Evolutionary conservation across 2,888 invertebrate species (phyloP).

Genomic region (Spisula solida): DNA sequence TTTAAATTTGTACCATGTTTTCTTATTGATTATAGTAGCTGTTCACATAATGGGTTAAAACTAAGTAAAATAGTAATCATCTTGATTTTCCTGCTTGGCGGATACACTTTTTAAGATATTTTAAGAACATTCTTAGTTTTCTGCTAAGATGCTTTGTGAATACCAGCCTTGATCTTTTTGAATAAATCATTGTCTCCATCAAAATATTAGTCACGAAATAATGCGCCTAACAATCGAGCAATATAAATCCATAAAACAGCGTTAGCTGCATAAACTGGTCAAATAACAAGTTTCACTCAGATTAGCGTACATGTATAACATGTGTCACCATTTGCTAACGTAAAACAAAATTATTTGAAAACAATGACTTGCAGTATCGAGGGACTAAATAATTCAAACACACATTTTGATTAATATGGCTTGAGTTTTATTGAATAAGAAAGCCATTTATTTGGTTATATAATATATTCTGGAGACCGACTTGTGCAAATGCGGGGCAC

Average conservation of each 20-base stretch:
- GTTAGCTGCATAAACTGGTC: constrained; percentile 1
- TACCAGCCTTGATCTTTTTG: no score
- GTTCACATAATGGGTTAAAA: no score
- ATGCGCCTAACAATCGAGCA: background rate
- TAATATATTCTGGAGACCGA: background rate
- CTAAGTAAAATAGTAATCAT: no score
- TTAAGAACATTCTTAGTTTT: no score
- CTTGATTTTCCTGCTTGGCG: no score
- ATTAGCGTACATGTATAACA: constrained; percentile 3
- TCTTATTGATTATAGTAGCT: no score
- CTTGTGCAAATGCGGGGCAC: background rate
- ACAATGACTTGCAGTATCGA: background rate
- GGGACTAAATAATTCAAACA: constrained; percentile 4
- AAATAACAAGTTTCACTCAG: background rate
- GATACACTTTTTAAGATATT: no score
- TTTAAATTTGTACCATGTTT: no score
- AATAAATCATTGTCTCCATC: background rate
- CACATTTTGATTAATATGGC: background rate
- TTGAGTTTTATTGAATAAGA: background rate
- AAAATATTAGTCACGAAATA: background rate
- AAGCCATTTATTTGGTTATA: background rate
- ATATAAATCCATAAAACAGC: background rate
- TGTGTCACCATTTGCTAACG: background rate
- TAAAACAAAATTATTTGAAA: background rate
- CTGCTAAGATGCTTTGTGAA: no score